Evolutionary conservation across 2,113 vertebrate species (phyloP), one percentile per base, ranked within the genome.

Genomic region (Pseudonaja textilis): DNA sequence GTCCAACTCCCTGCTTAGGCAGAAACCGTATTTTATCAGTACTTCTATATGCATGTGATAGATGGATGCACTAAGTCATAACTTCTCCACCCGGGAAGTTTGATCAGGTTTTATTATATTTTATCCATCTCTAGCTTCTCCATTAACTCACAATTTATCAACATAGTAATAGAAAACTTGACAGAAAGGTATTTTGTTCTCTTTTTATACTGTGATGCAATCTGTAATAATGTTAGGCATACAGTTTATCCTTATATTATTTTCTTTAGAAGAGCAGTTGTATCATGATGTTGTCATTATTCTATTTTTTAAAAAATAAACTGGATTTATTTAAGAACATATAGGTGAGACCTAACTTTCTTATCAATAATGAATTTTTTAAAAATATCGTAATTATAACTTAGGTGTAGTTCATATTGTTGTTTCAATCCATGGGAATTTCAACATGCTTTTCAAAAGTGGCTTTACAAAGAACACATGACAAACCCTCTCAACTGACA

Each of bases 391-490:
- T 42, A 95, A 92, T 57, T 88, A 56, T 93, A 93, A 95, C 87
- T 95, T 94, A 92, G 93, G 93, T 95, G 96, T 96, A 95, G 95
- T 93, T 95, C 91, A 94, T 93, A 94, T 93, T 94, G 93, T 85
- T 94, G 50, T 94, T 95, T 94, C 95, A 95, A 94, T 91, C 94
- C 96, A 93, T 95, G 95, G 96, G 89, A 64, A 93, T 95, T 96
- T 97, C 96, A 93, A 94, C 81, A 96, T 93, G 93, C 90, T 96
- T 93, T 93, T 96, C 86, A 81, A 95, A 94, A 91, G 94, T 89
- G 95, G 94, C 96, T 90, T 97, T 95, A 97, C 95, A 97, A 94
- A 97, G 96, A 96, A 95, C 95, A 96, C 61, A 95, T 96, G 92
- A 97, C 93, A 96, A 96, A 96, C 91, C 96, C 94, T 96, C 94